Evolutionary conservation across 2,113 vertebrate genomes (phyloP), one percentile per base, ranked within the genome.

Genomic region (human (Homo sapiens)): DNA sequence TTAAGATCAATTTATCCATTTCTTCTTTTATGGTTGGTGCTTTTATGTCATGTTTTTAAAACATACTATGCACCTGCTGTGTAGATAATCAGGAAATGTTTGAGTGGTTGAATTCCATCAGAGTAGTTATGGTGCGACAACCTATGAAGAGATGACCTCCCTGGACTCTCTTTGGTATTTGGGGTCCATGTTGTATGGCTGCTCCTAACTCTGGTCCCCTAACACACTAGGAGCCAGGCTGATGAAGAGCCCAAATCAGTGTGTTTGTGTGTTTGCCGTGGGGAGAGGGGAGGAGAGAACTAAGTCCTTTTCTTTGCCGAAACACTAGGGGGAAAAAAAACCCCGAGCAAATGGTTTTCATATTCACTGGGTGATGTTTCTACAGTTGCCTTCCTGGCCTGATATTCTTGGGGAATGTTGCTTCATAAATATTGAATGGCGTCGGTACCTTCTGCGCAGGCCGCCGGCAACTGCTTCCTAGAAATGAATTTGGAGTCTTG

Each of bases 391-490:
- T 88, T 45, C 64, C 18, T 17, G 66, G 87, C 84, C 79, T 6
- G 73, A 93, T 68, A 0, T 22, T 93, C 96, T 96, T 6, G 27
- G 85, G 84, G 70, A 94, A 83, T 23, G 27, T 61, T 30, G 1
- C 96, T 70, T 97, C 96, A 98, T 98, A 89, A 98, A 98, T 98
- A 96, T 22, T 97, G 96, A 87, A 97, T 86, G 16, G 43, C 38
- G 92, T 48, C 76, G 64, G 94, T 97, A 73, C 97, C 93, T 97
- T 90, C 68, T 43, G 97, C 17, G 32, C n/a, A 0, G 6, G 84
- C 84, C 2, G 0, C 90, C 32, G 64, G 98, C 18, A 25, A 75
- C 64, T 32, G 86, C 85, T 97, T 97, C 96, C 97, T 84, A 76
- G 97, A 97, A 97, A 97, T 88, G 97, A 95, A 98, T 95, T 20